Base-by-base conservation (phyloP, 1,140 invertebrate species). In the Drosophila lacteicornis region DNA sequence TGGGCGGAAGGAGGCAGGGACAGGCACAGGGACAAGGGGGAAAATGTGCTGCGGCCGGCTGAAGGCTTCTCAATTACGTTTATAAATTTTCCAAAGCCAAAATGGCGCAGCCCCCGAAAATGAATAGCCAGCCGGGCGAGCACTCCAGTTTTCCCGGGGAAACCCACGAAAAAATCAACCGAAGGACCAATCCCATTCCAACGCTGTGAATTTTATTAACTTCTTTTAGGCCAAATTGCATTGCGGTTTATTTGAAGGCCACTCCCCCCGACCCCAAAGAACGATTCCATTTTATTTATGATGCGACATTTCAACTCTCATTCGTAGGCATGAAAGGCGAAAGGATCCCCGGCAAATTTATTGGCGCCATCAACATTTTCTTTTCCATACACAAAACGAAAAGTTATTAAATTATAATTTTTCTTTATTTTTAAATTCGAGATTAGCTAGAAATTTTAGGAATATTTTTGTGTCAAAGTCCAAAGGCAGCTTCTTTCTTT, bases 181-280 rank as follows among this genome's bases (percentile, higher is more conserved):
- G 11, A 65, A 68, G 11, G 19, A 9, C 63, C 63, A 27, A 36
- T 11, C 51, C 61, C 25, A 45, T 19, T 65, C 47, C 71, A 36
- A 17, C 11, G 33, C n/a, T n/a, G 51, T 79, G 82, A 78, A 87
- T 87, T 79, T 87, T 87, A 87, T 87, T 87, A 87, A 87, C 83
- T 87, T 87, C 83, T 87, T 87, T 87, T 83, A 74, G 83, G 77
- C 76, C 80, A 87, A 83, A 87, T 88, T 88, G 81, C 83, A 87
- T 87, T 87, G 84, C 83, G 84, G 83, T 82, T 87, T 83, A 85
- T 75, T 85, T 81, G 83, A 81, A 84, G 83, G 83, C 73, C 71
- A 17, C 65, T 30, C 62, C 36, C 5, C 19, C 13, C 15, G 4
- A 40, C 25, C 36, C 62, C 50, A 8, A n/a, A 46, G 67, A 74